Conservation (phyloP, 2,797 vertebrate genomes). For the Danio kyathit region DNA sequence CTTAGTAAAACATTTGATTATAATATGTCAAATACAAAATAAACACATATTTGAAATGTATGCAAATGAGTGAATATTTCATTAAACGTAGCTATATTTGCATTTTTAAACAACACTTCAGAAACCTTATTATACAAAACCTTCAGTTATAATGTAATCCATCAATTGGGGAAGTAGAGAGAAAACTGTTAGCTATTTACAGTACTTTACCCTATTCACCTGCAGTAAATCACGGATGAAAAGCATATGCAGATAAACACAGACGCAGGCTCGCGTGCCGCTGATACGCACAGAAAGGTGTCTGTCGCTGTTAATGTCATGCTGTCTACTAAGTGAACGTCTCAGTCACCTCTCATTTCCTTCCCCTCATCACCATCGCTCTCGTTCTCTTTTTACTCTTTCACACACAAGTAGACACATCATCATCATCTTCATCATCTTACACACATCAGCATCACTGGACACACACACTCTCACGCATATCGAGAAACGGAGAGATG, state of each 20-base stretch:
- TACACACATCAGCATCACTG: slow-evolving; percentile 47
- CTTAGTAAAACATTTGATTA: too few species aligned
- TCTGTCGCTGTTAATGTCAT: slow-evolving; percentile 56
- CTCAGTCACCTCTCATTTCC: slow-evolving; percentile 74
- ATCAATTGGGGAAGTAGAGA: too few species aligned
- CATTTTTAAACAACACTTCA: too few species aligned
- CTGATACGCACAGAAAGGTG: slow-evolving; percentile 43
- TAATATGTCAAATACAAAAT: too few species aligned
- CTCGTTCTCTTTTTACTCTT: slow-evolving; percentile 34
- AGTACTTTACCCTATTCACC: too few species aligned
- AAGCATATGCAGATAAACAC: slow-evolving; percentile 47
- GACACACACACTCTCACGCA: slow-evolving; percentile 76
- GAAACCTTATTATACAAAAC: too few species aligned
- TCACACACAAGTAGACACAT: slow-evolving; percentile 61
- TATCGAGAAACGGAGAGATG: slow-evolving; percentile 80
- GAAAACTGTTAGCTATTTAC: too few species aligned
- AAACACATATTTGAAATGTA: too few species aligned
- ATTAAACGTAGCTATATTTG: too few species aligned
- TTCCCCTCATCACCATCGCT: slow-evolving; percentile 74
- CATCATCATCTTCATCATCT: slow-evolving; percentile 54
- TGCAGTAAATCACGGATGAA: slow-evolving; percentile 21
- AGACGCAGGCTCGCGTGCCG: slow-evolving; percentile 18
- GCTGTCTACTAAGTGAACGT: slow-evolving; percentile 80
- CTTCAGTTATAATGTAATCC: too few species aligned
- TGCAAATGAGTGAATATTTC: too few species aligned